phyloP scores from a whole-genome alignment of 2,888 invertebrate genomes.

The Agrilus cyanescens region DNA sequence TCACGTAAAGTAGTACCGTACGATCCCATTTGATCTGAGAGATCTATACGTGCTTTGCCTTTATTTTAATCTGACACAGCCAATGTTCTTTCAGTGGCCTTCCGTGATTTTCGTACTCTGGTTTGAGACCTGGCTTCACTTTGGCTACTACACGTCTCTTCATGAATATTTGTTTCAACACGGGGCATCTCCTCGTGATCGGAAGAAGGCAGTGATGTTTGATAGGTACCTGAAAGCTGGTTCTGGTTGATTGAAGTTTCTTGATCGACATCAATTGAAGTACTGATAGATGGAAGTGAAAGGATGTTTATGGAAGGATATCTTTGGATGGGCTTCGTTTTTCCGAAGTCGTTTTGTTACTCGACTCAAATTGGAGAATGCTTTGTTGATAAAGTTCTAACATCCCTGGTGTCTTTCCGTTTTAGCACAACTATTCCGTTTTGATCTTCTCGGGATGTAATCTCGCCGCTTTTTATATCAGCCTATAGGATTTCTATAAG shows the following conservation, averaged over 20 bases:
- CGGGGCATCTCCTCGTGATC: neutral
- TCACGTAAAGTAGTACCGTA: slow-evolving; percentile 22
- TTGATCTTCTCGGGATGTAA: slow-evolving; percentile 21
- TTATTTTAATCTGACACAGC: slow-evolving; percentile 21
- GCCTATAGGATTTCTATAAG: slow-evolving; percentile 16
- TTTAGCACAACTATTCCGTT: slow-evolving; percentile 24
- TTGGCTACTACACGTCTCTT: no score
- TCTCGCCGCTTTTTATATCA: slow-evolving; percentile 19
- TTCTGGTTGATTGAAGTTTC: no score
- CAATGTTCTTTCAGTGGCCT: slow-evolving; percentile 19
- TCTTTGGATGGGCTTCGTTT: no score
- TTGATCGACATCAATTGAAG: neutral
- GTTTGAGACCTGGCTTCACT: no score
- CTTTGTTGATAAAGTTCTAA: slow-evolving; percentile 24
- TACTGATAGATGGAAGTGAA: no score
- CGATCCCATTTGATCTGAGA: slow-evolving; percentile 23
- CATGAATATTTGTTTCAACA: no score
- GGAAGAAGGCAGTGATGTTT: slow-evolving; percentile 2
- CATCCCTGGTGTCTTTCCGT: slow-evolving; percentile 24
- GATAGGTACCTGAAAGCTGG: no score
- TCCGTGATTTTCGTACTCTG: no score
- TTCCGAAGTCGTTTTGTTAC: no score
- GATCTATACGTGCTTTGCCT: slow-evolving; percentile 24
- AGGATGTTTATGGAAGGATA: no score
- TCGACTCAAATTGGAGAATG: slow-evolving; percentile 22